phyloP scores from a whole-genome alignment of 2,888 invertebrate species.

The Diadegma fenestrale region DNA sequence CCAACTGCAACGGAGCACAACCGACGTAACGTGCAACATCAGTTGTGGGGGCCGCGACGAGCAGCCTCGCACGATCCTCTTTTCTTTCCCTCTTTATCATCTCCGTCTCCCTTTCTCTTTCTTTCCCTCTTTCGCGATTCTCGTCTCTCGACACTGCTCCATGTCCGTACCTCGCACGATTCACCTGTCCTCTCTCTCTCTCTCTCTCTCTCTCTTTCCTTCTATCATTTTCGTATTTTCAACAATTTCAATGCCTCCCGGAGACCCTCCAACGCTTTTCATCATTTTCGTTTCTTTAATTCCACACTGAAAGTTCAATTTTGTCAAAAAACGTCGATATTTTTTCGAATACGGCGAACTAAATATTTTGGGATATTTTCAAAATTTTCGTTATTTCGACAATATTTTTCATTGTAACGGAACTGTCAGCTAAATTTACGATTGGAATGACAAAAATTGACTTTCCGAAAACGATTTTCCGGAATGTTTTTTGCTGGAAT shows the following conservation, averaged over 20 bases:
- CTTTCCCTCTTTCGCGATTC: constrained; percentile 32
- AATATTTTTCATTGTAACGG: no score
- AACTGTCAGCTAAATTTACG: no score
- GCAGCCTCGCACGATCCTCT: constrained; percentile 30
- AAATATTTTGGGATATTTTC: no score
- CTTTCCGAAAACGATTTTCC: no score
- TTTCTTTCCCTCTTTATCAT: constrained; percentile 28
- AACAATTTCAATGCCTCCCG: neutral
- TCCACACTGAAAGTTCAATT: no score
- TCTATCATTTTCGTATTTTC: neutral
- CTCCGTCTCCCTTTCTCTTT: constrained; percentile 33
- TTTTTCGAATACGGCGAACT: no score
- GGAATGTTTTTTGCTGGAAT: neutral
- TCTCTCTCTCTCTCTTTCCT: neutral
- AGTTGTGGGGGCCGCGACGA: constrained; percentile 49
- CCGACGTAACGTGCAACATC: constrained; percentile 6
- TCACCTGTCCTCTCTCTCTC: constrained; percentile 60
- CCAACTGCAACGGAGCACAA: constrained; percentile 43
- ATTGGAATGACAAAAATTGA: no score
- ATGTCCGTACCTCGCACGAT: constrained; percentile 23
- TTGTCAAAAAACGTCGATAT: neutral
- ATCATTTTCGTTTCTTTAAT: neutral
- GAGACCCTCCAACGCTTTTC: neutral
- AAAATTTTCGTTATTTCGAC: no score
- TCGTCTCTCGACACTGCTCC: constrained; percentile 42